Evolutionary conservation across 2,888 invertebrate genomes (phyloP), one percentile per base, ranked within the genome.

Genomic region (Malthinus seriepunctatus): DNA sequence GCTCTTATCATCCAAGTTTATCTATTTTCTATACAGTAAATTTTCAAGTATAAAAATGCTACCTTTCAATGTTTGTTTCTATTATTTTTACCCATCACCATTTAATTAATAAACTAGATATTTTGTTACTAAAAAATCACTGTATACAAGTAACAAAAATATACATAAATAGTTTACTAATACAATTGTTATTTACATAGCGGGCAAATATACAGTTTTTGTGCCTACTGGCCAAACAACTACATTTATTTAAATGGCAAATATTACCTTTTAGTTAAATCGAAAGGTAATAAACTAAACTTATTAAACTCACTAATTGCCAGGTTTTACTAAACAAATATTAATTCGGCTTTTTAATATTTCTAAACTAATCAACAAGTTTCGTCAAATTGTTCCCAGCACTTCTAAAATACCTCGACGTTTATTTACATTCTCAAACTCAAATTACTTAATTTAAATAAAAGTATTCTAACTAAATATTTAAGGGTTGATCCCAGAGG

Each of bases 91-190:
- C 59, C 59, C 59, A 54, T 51, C 59, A 59, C 59, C 59, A 33
- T 42, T 23, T 23, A 49, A 47, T 54, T 39, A 23, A 23, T 23
- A 23, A 23, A 23, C 23, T 23, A 23, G 2, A 44, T 54, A 38
- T 39, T 35, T 54, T 51, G 52, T 53, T 55, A 47, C 47, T 51
- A 48, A 12, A 42, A 12, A 58, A 53, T 42, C 39, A 42, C 31
- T 12, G 55, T 14, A 33, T 44, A 51, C 39, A 45, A 42, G 59
- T 59, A 59, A 59, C 54, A 59, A 59, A 59, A 59, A 59, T 59
- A 59, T 59, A 50, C 59, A 59, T 51, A 59, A 59, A 54, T 47
- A 54, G 51, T 59, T 59, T 45, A 39, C 47, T 54, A 55, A 45
- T 34, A 32, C 48, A 49, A 38, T 57, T 35, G 44, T 45, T 47